Conservation (phyloP, 2,797 vertebrate genomes). For the Lagorchestes hirsutus region DNA sequence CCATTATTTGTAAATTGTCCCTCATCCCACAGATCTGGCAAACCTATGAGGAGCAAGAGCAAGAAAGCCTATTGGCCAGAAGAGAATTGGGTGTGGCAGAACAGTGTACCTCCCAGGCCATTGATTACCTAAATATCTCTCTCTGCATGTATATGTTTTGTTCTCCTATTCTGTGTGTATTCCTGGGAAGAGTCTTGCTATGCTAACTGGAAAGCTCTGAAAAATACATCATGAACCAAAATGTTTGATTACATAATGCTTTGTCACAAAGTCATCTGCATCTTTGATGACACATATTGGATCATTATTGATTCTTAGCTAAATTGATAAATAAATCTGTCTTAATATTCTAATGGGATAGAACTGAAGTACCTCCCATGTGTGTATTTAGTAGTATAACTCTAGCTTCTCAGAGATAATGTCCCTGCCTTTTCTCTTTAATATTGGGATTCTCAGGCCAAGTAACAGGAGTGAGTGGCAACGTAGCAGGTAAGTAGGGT, state of each 20-base stretch:
- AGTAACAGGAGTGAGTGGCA: background rate
- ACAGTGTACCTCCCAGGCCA: background rate
- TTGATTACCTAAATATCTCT: background rate
- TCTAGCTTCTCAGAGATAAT: background rate
- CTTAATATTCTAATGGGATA: background rate
- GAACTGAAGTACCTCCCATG: background rate
- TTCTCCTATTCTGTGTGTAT: background rate
- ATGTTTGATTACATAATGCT: background rate
- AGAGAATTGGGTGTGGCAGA: background rate
- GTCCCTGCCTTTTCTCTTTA: background rate
- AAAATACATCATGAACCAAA: background rate
- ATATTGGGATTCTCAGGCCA: background rate
- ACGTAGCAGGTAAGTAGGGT: background rate
- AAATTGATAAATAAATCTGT: background rate
- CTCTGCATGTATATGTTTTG: background rate
- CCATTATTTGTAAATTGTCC: background rate
- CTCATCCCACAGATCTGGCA: background rate
- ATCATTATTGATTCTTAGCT: background rate
- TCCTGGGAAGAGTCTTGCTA: background rate
- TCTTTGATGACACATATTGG: background rate
- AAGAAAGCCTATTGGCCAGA: background rate
- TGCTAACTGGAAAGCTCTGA: background rate
- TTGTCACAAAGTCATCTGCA: background rate
- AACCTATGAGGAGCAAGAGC: background rate
- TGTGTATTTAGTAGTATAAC: background rate